phyloP scores from a whole-genome alignment of 1,140 invertebrate species.

The Calycopis cecrops region DNA sequence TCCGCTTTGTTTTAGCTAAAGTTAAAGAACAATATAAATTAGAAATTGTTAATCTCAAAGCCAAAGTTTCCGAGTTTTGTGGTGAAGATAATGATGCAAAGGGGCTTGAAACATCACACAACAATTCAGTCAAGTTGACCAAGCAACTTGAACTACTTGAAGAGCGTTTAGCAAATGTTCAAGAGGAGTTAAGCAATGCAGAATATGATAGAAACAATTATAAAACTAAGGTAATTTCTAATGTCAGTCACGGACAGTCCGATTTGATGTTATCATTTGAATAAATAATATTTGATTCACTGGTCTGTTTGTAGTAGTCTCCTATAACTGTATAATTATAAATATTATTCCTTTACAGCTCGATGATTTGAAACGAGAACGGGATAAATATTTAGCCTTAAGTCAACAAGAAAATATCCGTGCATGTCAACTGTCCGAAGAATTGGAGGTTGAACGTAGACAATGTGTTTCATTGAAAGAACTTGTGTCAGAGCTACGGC shows the following conservation, averaged over 20 bases:
- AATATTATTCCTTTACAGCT: slow-evolving; percentile 30
- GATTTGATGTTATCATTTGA: too few species aligned
- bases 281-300: too few species aligned
- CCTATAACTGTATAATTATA: too few species aligned
- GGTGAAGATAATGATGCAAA: slow-evolving; percentile 36
- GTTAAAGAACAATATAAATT: slow-evolving; percentile 61
- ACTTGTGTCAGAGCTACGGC: slow-evolving; percentile 45
- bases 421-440: slow-evolving; percentile 35
- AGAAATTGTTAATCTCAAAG: slow-evolving; percentile 53
- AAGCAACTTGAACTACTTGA: slow-evolving; percentile 51
- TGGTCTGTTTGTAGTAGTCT: too few species aligned
- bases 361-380: slow-evolving; percentile 50
- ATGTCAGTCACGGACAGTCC: too few species aligned
- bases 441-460: slow-evolving; percentile 43
- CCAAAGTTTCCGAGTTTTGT: slow-evolving; percentile 50
- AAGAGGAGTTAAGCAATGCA: slow-evolving; percentile 47
- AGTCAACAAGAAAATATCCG: slow-evolving; percentile 43
- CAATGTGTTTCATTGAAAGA: slow-evolving; percentile 38
- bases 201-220: slow-evolving; percentile 51
- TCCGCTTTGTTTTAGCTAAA: too few species aligned
- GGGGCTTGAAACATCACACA: slow-evolving; percentile 24
- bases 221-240: slow-evolving; percentile 59
- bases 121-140: slow-evolving; percentile 32
- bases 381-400: slow-evolving; percentile 48
- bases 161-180: slow-evolving; percentile 37